Percentiles rank a stretch among this genome's conserved stretches.
Conservation (phyloP, 2,888 invertebrate species). For the Ichneumoninae sp. region DNA sequence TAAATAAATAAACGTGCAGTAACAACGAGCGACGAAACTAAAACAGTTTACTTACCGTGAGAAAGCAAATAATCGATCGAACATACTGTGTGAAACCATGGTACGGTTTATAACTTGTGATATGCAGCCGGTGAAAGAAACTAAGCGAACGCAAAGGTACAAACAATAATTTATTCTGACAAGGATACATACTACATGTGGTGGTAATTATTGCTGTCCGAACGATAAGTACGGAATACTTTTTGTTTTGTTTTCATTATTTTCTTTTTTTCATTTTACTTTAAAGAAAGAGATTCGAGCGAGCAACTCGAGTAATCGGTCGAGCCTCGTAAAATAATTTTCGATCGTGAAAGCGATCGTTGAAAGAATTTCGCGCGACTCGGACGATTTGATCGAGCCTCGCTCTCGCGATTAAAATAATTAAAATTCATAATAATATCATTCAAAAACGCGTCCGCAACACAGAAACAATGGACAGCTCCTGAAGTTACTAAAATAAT, state of each 20-base stretch:
- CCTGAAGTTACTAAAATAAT: constrained; percentile 69
- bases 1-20: constrained; percentile 53
- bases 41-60: constrained; percentile 66
- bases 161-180: constrained; percentile 82
- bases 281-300: constrained; percentile 58
- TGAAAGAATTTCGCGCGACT: background rate
- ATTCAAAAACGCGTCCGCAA: constrained; percentile 72
- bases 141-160: constrained; percentile 76
- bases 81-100: constrained; percentile 42
- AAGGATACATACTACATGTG: constrained; percentile 76
- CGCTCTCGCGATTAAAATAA: constrained; percentile 54
- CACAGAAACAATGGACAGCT: constrained; percentile 75
- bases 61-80: constrained; percentile 62
- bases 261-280: constrained; percentile 26
- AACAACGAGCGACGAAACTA: constrained; percentile 62
- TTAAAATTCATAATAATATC: constrained; percentile 76
- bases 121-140: constrained; percentile 69
- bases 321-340: constrained; percentile 26
- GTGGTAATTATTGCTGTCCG: constrained; percentile 79
- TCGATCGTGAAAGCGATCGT: constrained; percentile 10
- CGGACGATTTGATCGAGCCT: constrained; percentile 68
- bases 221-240: constrained; percentile 80
- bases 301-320: constrained; percentile 40
- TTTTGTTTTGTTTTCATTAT: constrained; percentile 37
- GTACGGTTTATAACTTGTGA: constrained; percentile 36